Conservation (phyloP, 2,888 invertebrate genomes). For the Muschampia plurimacula region DNA sequence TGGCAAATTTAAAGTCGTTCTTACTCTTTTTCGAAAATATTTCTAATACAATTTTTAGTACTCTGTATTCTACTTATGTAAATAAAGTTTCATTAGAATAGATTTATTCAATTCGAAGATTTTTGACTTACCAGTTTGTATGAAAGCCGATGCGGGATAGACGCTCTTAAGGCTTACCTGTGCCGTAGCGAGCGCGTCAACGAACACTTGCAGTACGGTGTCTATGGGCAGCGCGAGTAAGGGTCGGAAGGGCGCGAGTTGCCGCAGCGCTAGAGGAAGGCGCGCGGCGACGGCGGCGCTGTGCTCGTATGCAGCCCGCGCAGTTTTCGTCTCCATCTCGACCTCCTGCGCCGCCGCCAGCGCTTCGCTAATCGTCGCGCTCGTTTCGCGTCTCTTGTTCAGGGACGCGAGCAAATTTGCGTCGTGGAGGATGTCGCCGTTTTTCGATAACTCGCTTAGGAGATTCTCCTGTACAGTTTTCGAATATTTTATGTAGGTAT, state of each 20-base stretch:
- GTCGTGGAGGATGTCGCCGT: constrained; percentile 76
- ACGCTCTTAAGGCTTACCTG: constrained; percentile 47
- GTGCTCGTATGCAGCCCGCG: constrained; percentile 44
- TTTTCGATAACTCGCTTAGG: constrained; percentile 69
- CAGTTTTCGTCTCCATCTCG: constrained; percentile 61
- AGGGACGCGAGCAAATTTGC: constrained; percentile 77
- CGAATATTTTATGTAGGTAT: neutral
- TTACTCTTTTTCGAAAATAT: too few relatives aligned
- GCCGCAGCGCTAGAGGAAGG: constrained; percentile 70
- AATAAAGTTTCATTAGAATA: too few relatives aligned
- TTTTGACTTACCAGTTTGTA: too few relatives aligned
- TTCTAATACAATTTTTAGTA: too few relatives aligned
- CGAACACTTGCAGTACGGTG: constrained; percentile 75
- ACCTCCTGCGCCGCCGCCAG: constrained; percentile 73
- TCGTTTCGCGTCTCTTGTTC: constrained; percentile 80
- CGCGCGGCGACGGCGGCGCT: constrained; percentile 59
- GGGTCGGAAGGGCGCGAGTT: constrained; percentile 56
- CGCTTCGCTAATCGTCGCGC: constrained; percentile 75
- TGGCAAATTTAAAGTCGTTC: too few relatives aligned
- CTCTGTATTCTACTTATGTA: too few relatives aligned
- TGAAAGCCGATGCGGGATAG: too few relatives aligned
- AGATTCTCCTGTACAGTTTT: constrained; percentile 65
- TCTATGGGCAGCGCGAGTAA: constrained; percentile 79
- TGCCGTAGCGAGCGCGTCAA: constrained; percentile 66
- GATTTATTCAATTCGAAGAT: too few relatives aligned